Base-by-base conservation (phyloP, 2,888 invertebrate species). In the Oligia fasciuncula region DNA sequence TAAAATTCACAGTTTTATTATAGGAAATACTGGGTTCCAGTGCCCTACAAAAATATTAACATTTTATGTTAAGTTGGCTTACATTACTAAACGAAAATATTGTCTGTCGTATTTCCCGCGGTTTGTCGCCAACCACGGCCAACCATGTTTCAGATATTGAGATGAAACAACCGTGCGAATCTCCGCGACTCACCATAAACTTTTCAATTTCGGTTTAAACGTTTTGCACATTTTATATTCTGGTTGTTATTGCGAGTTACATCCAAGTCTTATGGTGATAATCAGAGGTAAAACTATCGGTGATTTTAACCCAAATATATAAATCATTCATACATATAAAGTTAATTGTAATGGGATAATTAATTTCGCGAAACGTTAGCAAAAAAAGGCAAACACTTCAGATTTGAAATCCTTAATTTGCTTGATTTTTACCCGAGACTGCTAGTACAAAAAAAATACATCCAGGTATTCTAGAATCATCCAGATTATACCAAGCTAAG, bases 161-260 rank as follows among this genome's bases (percentile, higher is more conserved):
- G 78, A 62, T 62, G 60, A 46, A 60, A 83, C 35, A 84, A 62
- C 80, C 67, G 19, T n/a, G 23, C 14, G 35, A 5, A 68, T 83
- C 60, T 83, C 46, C 29, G 17, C 19, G 60, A 83, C 67, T 62
- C 70, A 46, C 60, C 29, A 70, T 70, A 84, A 14, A 84, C 70
- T 70, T 84, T 84, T 70, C 79, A 79, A 79, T 79, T 84, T 84
- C 43, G 43, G 43, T 51, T 84, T 78, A 51, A 84, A 60, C 65
- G 35, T 57, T 76, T 76, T 51, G 19, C 66, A 66, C 83, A 67
- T 67, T 80, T 83, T 60, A 76, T 60, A 46, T 67, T 54, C 77
- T 54, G 35, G 43, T 62, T 54, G 35, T 57, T 60, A 51, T 46
- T 83, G 19, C 13, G 35, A 66, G 51, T 83, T 67, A 77, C 51